These are phyloP conservation scores for Tachypleus tridentatus DNA, from an alignment of 1,140 invertebrate genomes.

Conservation along the genomic window DNA sequence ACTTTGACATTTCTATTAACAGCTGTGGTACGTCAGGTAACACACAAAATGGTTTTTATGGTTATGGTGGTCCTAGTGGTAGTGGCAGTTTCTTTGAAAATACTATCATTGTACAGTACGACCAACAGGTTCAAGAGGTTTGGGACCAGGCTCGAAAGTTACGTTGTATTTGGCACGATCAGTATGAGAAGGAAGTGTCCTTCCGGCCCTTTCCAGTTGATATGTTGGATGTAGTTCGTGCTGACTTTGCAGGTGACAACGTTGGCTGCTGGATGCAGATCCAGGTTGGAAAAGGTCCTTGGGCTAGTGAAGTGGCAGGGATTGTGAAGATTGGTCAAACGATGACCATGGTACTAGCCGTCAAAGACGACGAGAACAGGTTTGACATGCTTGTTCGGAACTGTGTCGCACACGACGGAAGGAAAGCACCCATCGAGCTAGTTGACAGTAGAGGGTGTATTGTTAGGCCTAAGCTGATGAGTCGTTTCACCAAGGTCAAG, in stretches of 20 bases:
- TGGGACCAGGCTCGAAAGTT: constrained; percentile 90
- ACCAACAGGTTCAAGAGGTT: constrained; percentile 88
- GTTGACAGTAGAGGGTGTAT: constrained; percentile 87
- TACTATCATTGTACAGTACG: constrained; percentile 85
- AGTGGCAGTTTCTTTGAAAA: constrained; percentile 90
- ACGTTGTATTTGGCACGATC: constrained; percentile 88
- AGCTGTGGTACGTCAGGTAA: constrained; percentile 85
- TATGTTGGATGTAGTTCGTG: constrained; percentile 84
- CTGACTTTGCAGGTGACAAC: constrained; percentile 89
- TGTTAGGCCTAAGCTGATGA: constrained; percentile 83
- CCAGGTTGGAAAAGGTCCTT: constrained; percentile 75
- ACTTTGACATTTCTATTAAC: constrained; percentile 82
- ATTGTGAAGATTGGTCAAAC: constrained; percentile 93
- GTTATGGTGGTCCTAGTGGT: constrained; percentile 51
- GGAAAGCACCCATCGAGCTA: constrained; percentile 78
- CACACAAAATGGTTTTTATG: constrained; percentile 72
- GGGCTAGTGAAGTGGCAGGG: constrained; percentile 86
- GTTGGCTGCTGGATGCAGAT: constrained; percentile 55
- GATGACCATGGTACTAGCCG: constrained; percentile 91
- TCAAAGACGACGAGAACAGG: constrained; percentile 91
- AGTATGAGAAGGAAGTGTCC: constrained; percentile 89
- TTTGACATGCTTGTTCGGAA: constrained; percentile 91
- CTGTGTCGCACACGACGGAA: constrained; percentile 87
- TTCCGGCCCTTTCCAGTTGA: constrained; percentile 90
- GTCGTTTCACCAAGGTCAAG: constrained; percentile 87